Percentiles rank a stretch among this genome's conserved stretches.
Conservation (phyloP, 2,113 vertebrate species). For the Percina caprodes region DNA sequence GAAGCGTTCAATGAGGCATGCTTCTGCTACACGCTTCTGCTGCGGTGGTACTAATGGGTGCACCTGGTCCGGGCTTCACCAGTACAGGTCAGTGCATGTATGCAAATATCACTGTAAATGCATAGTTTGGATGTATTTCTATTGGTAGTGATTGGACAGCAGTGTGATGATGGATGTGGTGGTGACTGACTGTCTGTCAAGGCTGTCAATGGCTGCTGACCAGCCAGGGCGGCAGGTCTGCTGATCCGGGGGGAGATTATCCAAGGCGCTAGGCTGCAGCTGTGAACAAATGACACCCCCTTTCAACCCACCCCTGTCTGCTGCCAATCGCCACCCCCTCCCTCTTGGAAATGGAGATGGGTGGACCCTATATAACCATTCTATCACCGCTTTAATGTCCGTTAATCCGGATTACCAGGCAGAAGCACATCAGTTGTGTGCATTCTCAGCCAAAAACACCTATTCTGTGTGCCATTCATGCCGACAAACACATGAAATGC, state of each 20-base stretch:
- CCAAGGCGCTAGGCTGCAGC: conserved; percentile 70
- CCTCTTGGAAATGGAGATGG: conserved; percentile 79
- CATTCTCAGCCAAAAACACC: conserved; percentile 75
- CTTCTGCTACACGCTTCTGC: conserved; percentile 41
- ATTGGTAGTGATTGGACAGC: neutral
- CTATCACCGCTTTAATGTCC: conserved; percentile 73
- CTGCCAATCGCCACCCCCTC: conserved; percentile 47
- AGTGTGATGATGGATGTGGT: conserved; percentile 17
- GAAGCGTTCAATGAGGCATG: conserved; percentile 53
- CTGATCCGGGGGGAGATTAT: conserved; percentile 72
- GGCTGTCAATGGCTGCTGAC: conserved; percentile 40
- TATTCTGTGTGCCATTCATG: conserved; percentile 74
- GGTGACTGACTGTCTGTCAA: conserved; percentile 33
- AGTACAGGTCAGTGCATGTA: conserved; percentile 42
- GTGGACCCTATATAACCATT: neutral
- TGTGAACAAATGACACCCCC: conserved; percentile 77
- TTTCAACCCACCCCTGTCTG: conserved; percentile 22
- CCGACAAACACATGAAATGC: conserved; percentile 67
- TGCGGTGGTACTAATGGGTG: conserved; percentile 36
- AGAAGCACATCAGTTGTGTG: conserved; percentile 74
- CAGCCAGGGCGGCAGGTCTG: conserved; percentile 25
- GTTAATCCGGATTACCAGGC: conserved; percentile 84
- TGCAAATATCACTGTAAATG: conserved; percentile 44
- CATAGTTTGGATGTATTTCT: conserved; percentile 3
- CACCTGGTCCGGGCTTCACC: conserved; percentile 54